Percentiles rank a stretch among this genome's conserved stretches.
Conservation (phyloP, 2,888 invertebrate species). For the Acleris emargana region DNA sequence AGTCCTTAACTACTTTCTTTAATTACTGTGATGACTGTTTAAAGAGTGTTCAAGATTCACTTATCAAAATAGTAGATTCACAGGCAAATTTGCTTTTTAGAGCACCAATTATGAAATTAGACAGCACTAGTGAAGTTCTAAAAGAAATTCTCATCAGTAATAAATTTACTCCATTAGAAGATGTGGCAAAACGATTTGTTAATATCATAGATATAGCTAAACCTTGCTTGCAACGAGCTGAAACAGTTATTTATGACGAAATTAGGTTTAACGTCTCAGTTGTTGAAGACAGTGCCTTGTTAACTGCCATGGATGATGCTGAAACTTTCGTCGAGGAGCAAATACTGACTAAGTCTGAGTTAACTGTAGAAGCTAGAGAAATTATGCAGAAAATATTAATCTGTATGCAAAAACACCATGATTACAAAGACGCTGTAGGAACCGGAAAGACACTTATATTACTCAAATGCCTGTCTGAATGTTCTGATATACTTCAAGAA, state of each 20-base stretch:
- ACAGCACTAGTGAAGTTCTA: constrained; percentile 43
- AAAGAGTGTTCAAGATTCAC: constrained; percentile 51
- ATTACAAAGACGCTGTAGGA: constrained; percentile 60
- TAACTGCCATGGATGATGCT: constrained; percentile 52
- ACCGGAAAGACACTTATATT: constrained; percentile 63
- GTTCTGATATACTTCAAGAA: constrained; percentile 58
- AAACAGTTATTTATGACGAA: constrained; percentile 50
- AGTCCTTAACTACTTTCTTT: constrained; percentile 54
- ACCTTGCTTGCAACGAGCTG: constrained; percentile 47
- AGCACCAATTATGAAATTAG: constrained; percentile 53
- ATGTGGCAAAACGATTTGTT: constrained; percentile 42
- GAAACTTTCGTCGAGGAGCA: constrained; percentile 47
- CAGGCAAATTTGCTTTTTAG: constrained; percentile 58
- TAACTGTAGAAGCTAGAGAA: constrained; percentile 41
- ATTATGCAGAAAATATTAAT: constrained; percentile 49
- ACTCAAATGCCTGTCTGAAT: constrained; percentile 68
- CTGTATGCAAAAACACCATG: constrained; percentile 60
- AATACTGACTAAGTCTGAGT: constrained; percentile 30
- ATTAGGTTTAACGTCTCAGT: constrained; percentile 43
- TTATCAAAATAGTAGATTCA: constrained; percentile 58
- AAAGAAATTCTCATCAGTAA: constrained; percentile 40
- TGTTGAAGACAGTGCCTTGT: constrained; percentile 44
- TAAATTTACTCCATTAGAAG: constrained; percentile 43
- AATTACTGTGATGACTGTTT: constrained; percentile 57
- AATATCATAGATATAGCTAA: constrained; percentile 47